These are phyloP conservation scores for Drosophila austrosaltans DNA, from an alignment of 2,888 invertebrate genomes.

Conservation along the genomic window DNA sequence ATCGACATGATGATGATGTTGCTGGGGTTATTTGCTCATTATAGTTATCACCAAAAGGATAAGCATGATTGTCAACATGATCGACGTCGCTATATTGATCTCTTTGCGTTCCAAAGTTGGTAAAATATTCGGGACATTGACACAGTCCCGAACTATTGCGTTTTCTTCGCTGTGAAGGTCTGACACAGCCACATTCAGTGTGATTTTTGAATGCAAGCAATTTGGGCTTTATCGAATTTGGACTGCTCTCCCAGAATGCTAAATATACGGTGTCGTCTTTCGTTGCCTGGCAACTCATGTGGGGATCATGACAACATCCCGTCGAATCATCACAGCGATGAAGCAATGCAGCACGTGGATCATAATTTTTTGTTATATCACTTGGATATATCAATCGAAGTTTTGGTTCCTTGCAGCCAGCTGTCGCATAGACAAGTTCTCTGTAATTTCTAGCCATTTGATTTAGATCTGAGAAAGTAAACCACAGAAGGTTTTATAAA, in stretches of 20 bases:
- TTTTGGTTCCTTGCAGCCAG: constrained; percentile 70
- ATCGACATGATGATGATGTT: constrained; percentile 84
- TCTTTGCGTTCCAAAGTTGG: constrained; percentile 62
- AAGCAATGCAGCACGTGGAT: constrained; percentile 92
- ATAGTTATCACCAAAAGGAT: too few relatives aligned
- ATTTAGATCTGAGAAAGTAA: neutral
- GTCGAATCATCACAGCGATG: constrained; percentile 94
- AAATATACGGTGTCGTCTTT: constrained; percentile 83
- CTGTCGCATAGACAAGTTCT: constrained; percentile 8
- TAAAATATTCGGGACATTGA: constrained; percentile 82
- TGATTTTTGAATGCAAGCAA: constrained; percentile 75
- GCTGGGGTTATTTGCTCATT: constrained; percentile 34
- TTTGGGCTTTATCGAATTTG: constrained; percentile 34
- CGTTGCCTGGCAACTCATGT: constrained; percentile 84
- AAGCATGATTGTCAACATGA: neutral
- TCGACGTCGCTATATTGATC: neutral
- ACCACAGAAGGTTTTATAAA: too few relatives aligned
- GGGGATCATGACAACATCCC: constrained; percentile 86
- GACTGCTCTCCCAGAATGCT: constrained; percentile 61
- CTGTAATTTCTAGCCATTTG: constrained; percentile 62
- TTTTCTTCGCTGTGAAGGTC: constrained; percentile 48
- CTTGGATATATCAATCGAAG: constrained; percentile 75
- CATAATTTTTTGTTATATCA: constrained; percentile 87
- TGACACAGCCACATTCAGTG: constrained; percentile 81
- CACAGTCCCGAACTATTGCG: constrained; percentile 51